Evolutionary conservation across 64 coral and sea anemone genomes (phyloP), one percentile per base, ranked within the genome.

Genomic region (Pocillopora verrucosa): DNA sequence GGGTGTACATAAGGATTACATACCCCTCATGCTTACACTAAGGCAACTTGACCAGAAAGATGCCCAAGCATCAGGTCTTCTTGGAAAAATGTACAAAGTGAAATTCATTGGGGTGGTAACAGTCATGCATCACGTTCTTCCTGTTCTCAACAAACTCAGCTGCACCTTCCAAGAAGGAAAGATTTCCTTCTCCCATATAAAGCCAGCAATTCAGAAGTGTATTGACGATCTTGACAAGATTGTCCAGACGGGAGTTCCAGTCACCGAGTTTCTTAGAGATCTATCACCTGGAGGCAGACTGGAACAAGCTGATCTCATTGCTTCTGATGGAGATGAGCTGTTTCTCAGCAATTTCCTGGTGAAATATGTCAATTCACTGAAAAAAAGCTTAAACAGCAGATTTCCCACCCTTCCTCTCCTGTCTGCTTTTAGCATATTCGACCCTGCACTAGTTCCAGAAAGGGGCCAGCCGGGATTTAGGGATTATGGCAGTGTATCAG

Each of bases 31-130:
- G 79, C 34, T 74, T 11, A 84, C 89, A 15, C 65, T 80, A 57
- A 85, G 35, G 36, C 10, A 91, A 26, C 59, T 85, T 59, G 80
- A 91, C 22, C 45, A 84, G 34, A 75, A 16, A 2, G 89, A 77
- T 82, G 57, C 81, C 67, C 90, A 77, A 35, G 90, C 90, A 64
- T 76, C 38, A 84, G 90, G 90, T 14, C 30, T 92, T 4, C 76
- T 62, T 24, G 79, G 80, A 77, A 92, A 87, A 51, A 92, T 92
- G 90, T 22, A 92, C 26, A 79, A 92, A 1, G 25, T 60, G 10
- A 92, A 92, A 69, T 92, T 92, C 36, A 92, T 92, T 87, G 90
- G 90, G 1, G 75, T 87, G 22, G 90, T 92, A 0, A 79, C 83
- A 59, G 37, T 87, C 19, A 92, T 87, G 83, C 59, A 92, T 11